These are phyloP conservation scores for Pristionchus arcanus DNA, from an alignment of 2,888 invertebrate genomes.

Conservation along the genomic window DNA sequence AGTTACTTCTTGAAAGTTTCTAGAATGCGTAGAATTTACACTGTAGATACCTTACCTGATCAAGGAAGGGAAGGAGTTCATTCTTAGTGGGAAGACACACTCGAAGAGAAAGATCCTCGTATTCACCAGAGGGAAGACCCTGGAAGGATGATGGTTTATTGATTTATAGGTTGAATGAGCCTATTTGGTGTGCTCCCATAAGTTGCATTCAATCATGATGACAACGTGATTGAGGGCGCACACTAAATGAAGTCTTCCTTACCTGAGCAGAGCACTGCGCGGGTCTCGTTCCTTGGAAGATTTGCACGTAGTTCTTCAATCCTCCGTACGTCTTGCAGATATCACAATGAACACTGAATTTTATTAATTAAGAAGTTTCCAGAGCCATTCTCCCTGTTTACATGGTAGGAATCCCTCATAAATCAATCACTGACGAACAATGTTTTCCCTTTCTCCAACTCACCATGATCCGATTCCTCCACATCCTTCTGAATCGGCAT, in stretches of 20 bases:
- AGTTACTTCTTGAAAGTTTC: no score
- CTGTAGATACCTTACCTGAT: conserved; percentile 63
- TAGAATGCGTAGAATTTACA: not conserved
- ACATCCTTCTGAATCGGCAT: conserved; percentile 77
- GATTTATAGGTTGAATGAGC: not conserved
- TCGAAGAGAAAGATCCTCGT: conserved; percentile 75
- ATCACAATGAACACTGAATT: conserved; percentile 75
- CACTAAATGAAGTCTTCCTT: not conserved
- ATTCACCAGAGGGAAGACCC: conserved; percentile 74
- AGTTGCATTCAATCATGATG: no score
- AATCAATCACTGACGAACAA: not conserved
- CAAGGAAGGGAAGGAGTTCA: conserved; percentile 78
- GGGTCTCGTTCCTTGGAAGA: conserved; percentile 75
- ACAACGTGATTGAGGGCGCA: no score
- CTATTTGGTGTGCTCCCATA: no score
- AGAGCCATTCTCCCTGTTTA: not conserved
- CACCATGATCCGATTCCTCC: conserved; percentile 78
- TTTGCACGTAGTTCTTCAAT: conserved; percentile 77
- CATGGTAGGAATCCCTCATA: not conserved
- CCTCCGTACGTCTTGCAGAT: conserved; percentile 77
- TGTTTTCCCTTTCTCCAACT: not conserved
- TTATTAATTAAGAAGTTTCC: not conserved
- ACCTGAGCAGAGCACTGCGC: conserved; percentile 75
- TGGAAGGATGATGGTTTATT: conserved; percentile 56
- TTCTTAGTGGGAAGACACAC: conserved; percentile 78